Percentiles rank a stretch among this genome's conserved stretches.
phyloP scores from a whole-genome alignment of 2,888 invertebrate genomes.

The Rapana venosa region DNA sequence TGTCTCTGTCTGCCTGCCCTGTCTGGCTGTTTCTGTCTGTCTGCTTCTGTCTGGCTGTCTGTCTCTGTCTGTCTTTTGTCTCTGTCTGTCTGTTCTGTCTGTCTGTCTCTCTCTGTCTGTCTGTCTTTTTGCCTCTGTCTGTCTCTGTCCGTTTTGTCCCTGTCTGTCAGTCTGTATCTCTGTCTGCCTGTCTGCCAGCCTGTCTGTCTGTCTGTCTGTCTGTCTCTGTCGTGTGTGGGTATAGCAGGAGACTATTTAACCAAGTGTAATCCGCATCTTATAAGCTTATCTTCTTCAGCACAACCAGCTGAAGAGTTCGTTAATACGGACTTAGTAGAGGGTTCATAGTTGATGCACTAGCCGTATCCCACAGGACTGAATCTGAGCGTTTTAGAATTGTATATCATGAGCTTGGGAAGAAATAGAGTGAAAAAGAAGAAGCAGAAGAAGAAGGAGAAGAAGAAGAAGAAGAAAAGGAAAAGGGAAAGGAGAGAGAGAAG shows the following conservation, averaged over 20 bases:
- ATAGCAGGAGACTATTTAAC: neutral
- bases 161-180: too few species aligned
- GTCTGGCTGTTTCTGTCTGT: too few species aligned
- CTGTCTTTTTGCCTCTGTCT: neutral
- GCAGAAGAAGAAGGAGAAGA: too few species aligned
- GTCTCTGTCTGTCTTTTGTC: neutral
- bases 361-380: neutral
- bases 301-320: neutral
- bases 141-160: neutral
- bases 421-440: neutral
- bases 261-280: too few species aligned
- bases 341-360: neutral
- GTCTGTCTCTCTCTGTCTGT: neutral
- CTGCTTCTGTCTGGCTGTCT: neutral
- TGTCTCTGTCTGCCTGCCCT: too few species aligned
- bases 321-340: neutral
- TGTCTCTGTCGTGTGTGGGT: neutral
- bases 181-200: neutral
- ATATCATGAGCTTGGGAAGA: neutral
- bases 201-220: neutral
- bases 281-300: too few species aligned
- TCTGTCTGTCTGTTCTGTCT: too few species aligned
- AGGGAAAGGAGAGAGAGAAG: neutral
- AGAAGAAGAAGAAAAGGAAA: neutral
- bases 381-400: neutral